Base-by-base conservation (phyloP, 1,140 invertebrate species). In the Sycophila sp. region DNA sequence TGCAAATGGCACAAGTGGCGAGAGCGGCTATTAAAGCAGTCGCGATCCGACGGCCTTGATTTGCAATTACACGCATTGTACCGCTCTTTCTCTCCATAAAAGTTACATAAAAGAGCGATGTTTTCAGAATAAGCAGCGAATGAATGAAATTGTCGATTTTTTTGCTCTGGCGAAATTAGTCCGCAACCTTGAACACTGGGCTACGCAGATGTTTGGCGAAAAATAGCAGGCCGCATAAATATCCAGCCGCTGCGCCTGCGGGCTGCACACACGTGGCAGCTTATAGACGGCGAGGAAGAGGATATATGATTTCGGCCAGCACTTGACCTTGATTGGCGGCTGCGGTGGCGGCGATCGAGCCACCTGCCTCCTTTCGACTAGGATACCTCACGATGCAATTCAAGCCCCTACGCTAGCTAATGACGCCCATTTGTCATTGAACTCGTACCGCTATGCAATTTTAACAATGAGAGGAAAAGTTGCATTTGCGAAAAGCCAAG, bases 21-120 rank as follows among this genome's bases (percentile, higher is more conserved):
- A 77, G 77, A 74, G 74, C 74, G 72, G 78, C 77, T 77, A 82
- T 80, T 82, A 83, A 81, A 81, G 76, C 78, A 81, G 79, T 83
- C 80, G 80, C 77, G 81, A 83, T 80, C 77, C 77, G 76, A 59
- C 79, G 80, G 78, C 81, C 81, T 83, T 83, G 80, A 76, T 76
- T 78, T 77, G 77, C 76, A 80, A 79, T 83, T 80, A 78, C 77
- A 81, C 77, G 78, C 76, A 80, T 81, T 78, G 77, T 13, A 15
- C 30, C 2, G 15, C 59, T 11, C 40, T 19, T 32, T 36, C 63
- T 45, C 38, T 38, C 26, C 51, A 34, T 45, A 13, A 19, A 24
- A 8, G 30, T 53, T 53, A 53, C 49, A 4, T 53, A 53, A 53
- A 53, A n/a, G 38, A 13, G 19, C 58, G 22, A 22, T 4, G 51